Percentiles rank a stretch among this genome's conserved stretches.
Conservation (phyloP, 2,888 invertebrate genomes). For the Tyria jacobaeae region DNA sequence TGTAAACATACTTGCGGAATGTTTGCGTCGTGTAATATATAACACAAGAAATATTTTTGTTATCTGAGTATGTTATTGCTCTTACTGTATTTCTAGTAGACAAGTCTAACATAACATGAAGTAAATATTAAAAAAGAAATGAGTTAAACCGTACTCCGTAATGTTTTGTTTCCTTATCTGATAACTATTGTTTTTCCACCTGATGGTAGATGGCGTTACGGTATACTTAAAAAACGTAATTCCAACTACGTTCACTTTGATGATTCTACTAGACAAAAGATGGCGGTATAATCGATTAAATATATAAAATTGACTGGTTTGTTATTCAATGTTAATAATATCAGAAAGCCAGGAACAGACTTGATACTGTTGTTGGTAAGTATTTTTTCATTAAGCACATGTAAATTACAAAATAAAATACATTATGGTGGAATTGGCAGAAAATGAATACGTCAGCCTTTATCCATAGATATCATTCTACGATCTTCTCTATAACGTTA, state of each 20-base stretch:
- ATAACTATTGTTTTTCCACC: conserved; percentile 19
- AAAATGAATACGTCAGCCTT: background rate
- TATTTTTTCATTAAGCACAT: background rate
- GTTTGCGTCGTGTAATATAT: background rate
- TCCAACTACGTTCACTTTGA: background rate
- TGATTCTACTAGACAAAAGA: conserved; percentile 38
- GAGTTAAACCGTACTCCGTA: background rate
- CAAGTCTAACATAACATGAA: background rate
- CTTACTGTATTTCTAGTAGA: background rate
- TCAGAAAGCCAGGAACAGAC: no score
- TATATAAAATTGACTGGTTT: background rate
- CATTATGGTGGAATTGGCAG: background rate
- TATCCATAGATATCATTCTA: background rate
- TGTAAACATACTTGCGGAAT: conserved; percentile 20
- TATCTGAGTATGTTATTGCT: background rate
- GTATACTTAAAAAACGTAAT: background rate
- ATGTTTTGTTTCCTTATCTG: background rate
- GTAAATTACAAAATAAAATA: background rate
- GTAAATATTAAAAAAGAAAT: background rate
- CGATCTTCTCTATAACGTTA: background rate
- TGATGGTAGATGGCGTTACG: conserved; percentile 32
- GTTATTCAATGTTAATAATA: background rate
- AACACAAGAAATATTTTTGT: background rate
- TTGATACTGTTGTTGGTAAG: no score
- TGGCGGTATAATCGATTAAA: conserved; percentile 22